Percentiles rank a stretch among this genome's conserved stretches.
Evolutionary conservation across 2,797 vertebrate genomes (phyloP).

Genomic region (Sarcoramphus papa): DNA sequence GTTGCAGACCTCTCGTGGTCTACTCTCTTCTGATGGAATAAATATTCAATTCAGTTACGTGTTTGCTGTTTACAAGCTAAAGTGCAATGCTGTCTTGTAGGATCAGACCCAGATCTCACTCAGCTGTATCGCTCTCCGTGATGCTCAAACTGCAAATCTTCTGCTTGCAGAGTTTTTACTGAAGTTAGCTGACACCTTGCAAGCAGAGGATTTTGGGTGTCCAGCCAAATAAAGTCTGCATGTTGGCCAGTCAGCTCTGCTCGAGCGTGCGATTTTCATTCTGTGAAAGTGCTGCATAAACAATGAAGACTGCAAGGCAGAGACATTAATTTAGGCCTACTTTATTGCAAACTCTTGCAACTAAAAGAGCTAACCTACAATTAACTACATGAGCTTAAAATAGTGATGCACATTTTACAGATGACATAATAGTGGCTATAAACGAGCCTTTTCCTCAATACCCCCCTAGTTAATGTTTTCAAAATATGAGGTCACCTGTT

Average conservation of each 20-base stretch:
- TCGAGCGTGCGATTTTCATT: rapidly evolving
- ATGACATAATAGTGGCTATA: neutral
- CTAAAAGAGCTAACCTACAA: rapidly evolving
- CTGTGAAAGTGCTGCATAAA: neutral
- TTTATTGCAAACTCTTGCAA: neutral
- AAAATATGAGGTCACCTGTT: neutral
- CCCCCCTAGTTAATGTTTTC: neutral
- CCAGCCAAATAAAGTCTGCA: neutral
- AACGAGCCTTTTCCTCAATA: neutral
- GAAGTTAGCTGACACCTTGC: neutral
- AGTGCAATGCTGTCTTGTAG: neutral
- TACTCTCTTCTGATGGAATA: neutral
- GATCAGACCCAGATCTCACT: neutral
- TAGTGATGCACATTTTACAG: neutral
- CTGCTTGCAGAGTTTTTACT: neutral
- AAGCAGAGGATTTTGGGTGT: neutral
- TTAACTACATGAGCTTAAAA: neutral
- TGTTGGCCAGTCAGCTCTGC: neutral
- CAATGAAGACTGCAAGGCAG: neutral
- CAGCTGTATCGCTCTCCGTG: rapidly evolving
- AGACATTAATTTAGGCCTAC: neutral
- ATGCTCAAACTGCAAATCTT: neutral
- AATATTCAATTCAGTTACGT: rapidly evolving
- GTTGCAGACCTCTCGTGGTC: neutral
- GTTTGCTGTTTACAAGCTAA: neutral